Evolutionary conservation across 1,140 invertebrate species (phyloP).

Genomic region (Rhyzopertha dominica): DNA sequence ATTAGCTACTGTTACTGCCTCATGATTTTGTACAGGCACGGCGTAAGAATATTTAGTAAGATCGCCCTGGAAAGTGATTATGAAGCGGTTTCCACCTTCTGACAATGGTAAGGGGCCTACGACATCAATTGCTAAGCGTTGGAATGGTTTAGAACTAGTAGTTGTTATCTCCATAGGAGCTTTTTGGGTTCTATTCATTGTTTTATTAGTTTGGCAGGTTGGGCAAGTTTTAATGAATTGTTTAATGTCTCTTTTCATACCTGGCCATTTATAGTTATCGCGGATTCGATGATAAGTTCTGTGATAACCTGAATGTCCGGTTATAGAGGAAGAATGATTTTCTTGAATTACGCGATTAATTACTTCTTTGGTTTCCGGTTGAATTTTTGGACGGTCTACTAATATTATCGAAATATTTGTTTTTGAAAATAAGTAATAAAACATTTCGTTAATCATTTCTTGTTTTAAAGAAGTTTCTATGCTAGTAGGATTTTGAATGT

Average conservation of each 20-base stretch:
- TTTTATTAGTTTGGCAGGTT: slow-evolving; percentile 41
- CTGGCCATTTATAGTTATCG: slow-evolving; percentile 39
- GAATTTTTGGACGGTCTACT: neutral
- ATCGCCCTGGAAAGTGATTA: slow-evolving; percentile 36
- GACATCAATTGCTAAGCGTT: slow-evolving; percentile 32
- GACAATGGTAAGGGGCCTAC: slow-evolving; percentile 31
- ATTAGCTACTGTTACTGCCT: slow-evolving; percentile 29
- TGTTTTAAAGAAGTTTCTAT: slow-evolving; percentile 17
- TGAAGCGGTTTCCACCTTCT: slow-evolving; percentile 30
- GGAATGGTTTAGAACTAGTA: slow-evolving; percentile 35
- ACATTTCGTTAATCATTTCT: neutral
- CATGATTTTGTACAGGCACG: slow-evolving; percentile 23
- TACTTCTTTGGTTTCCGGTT: slow-evolving; percentile 14
- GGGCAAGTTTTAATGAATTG: slow-evolving; percentile 35
- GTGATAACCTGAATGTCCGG: slow-evolving; percentile 37
- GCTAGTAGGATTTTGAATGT: slow-evolving; percentile 13
- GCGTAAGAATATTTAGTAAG: slow-evolving; percentile 34
- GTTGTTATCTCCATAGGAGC: slow-evolving; percentile 42
- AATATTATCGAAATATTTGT: neutral
- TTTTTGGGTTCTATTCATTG: slow-evolving; percentile 32
- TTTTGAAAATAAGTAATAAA: slow-evolving; percentile 4
- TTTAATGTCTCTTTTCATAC: slow-evolving; percentile 40
- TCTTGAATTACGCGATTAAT: slow-evolving; percentile 32
- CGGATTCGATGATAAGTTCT: slow-evolving; percentile 40
- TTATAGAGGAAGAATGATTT: slow-evolving; percentile 34